phyloP scores from a whole-genome alignment of 2,797 vertebrate species.

The Acrossocheilus fasciatus region DNA sequence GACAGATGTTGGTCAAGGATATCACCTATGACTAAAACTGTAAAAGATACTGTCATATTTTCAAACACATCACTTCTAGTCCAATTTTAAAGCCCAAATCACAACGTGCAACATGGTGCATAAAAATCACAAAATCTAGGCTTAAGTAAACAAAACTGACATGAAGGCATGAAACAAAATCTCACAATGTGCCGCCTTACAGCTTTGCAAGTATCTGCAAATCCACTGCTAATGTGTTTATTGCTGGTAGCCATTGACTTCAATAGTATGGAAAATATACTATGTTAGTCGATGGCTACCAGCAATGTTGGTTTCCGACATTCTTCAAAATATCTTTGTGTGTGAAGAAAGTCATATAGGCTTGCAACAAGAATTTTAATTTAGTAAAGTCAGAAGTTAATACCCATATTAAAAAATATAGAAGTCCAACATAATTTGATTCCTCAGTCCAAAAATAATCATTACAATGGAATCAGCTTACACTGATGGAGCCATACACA shows the following conservation, averaged over 20 bases:
- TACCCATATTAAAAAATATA: neutral
- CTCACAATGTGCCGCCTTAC: neutral
- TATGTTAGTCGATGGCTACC: neutral
- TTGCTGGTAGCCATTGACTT: neutral
- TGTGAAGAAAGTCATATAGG: neutral
- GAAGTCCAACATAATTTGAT: neutral
- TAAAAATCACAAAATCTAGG: neutral
- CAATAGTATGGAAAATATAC: neutral
- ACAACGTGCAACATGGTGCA: neutral
- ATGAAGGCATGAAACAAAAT: neutral
- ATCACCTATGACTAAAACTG: neutral
- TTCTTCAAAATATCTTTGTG: neutral
- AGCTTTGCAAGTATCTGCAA: neutral
- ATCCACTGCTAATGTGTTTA: neutral
- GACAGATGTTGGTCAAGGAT: constrained; percentile 34
- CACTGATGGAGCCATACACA: neutral
- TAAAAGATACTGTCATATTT: constrained; percentile 14
- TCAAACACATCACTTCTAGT: neutral
- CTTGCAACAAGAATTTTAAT: neutral
- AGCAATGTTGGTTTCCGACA: neutral
- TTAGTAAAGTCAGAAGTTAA: neutral
- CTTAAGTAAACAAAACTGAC: neutral
- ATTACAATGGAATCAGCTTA: neutral
- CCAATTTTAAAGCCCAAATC: neutral
- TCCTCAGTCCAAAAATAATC: neutral